Conservation (phyloP, 64 coral and sea anemone genomes). For the Trachythela sp. region DNA sequence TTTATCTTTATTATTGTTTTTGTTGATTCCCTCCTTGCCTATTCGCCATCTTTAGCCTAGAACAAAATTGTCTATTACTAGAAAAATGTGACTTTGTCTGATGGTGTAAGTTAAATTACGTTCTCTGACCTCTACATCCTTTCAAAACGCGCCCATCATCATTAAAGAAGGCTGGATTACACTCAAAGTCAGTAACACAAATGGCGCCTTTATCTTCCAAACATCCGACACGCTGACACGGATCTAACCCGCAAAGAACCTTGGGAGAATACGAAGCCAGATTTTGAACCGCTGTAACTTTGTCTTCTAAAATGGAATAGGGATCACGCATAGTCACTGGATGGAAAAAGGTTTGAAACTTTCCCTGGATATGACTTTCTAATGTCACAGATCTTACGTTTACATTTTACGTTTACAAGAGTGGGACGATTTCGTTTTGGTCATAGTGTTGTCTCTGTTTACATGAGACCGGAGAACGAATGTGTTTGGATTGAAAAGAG, state of each 20-base stretch:
- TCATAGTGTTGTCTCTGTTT: too few species aligned
- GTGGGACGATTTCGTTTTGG: too few species aligned
- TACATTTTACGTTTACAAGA: too few species aligned
- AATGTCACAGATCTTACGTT: too few species aligned
- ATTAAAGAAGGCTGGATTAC: neutral
- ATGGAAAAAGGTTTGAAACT: neutral
- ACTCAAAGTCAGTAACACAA: constrained; percentile 22
- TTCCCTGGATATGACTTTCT: too few species aligned
- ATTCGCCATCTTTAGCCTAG: too few species aligned
- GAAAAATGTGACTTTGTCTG: too few species aligned
- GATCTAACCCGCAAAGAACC: neutral
- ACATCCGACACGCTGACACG: neutral
- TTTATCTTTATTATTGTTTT: too few species aligned
- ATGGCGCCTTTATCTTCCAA: neutral
- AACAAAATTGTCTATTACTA: too few species aligned
- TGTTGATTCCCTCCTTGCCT: too few species aligned
- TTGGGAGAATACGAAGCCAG: neutral
- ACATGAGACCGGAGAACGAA: too few species aligned
- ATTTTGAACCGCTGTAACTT: neutral
- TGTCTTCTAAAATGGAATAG: neutral
- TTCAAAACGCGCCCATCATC: neutral
- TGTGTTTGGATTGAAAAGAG: neutral
- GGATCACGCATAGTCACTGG: neutral
- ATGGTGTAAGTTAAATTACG: too few species aligned
- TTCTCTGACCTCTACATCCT: neutral